A percentile compares a stretch with the other conserved stretches of the same genome.
These are phyloP conservation scores for Pegoplata infirma DNA, from an alignment of 2,888 invertebrate genomes.

Conservation along the genomic window DNA sequence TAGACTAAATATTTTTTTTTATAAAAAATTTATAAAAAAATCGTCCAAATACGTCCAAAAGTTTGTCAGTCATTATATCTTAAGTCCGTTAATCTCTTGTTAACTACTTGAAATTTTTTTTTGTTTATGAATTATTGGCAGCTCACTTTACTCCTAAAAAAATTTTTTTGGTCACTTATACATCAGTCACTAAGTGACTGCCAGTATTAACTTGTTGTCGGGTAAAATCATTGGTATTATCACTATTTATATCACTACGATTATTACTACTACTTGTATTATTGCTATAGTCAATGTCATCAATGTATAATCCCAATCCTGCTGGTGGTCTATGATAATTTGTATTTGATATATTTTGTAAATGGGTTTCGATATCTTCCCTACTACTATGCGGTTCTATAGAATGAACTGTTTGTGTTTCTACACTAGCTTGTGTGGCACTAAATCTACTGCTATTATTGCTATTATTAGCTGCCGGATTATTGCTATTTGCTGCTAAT, in stretches of 20 bases:
- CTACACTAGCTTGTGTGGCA: conserved; percentile 57
- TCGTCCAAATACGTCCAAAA: too few species aligned
- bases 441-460: conserved; percentile 55
- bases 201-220: conserved; percentile 67
- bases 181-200: conserved; percentile 78
- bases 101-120: not conserved
- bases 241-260: conserved; percentile 52
- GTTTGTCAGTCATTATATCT: too few species aligned
- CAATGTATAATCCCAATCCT: conserved; percentile 45
- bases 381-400: conserved; percentile 57
- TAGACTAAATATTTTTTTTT: too few species aligned
- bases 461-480: conserved; percentile 16
- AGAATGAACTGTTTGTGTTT: conserved; percentile 53
- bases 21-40: too few species aligned
- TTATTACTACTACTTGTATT: conserved; percentile 60
- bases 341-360: conserved; percentile 26
- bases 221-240: conserved; percentile 44
- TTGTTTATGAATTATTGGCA: not conserved
- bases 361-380: conserved; percentile 45
- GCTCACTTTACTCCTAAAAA: not conserved
- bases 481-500: conserved; percentile 40
- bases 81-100: too few species aligned
- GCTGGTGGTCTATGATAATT: conserved; percentile 39
- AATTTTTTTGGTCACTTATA: conserved; percentile 66
- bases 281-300: conserved; percentile 68